Conservation (phyloP, 2,797 vertebrate genomes). For the Chelon auratus region DNA sequence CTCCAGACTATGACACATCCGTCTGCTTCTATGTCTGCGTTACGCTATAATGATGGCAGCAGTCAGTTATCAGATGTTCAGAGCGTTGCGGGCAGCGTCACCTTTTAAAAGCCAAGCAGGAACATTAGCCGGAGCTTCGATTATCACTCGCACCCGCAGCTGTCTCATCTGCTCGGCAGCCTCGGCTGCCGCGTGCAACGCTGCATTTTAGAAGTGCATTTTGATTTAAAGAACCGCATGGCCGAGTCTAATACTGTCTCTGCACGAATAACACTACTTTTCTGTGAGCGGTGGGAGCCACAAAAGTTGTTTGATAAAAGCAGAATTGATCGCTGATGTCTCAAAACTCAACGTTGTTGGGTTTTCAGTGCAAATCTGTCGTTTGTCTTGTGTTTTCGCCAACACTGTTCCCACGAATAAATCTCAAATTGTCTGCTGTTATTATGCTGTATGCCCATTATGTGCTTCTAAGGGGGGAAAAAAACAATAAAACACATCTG, state of each 20-base stretch:
- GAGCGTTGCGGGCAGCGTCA: conserved; percentile 25
- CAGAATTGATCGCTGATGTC: conserved; percentile 27
- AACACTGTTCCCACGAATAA: conserved; percentile 19
- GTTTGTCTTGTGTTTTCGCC: background rate
- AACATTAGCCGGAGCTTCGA: conserved; percentile 45
- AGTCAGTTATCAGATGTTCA: conserved; percentile 34
- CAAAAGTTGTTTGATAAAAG: conserved; percentile 20
- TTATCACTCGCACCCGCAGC: conserved; percentile 32
- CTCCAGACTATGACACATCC: conserved; percentile 9
- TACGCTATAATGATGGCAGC: conserved; percentile 33
- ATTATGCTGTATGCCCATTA: conserved; percentile 22
- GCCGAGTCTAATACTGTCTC: conserved; percentile 64
- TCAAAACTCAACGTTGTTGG: conserved; percentile 7
- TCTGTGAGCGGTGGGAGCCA: conserved; percentile 29
- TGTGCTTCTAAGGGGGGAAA: conserved; percentile 29
- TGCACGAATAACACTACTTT: conserved; percentile 46
- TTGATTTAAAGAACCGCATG: conserved; percentile 7
- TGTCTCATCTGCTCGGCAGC: conserved; percentile 33
- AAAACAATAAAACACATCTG: conserved; percentile 30
- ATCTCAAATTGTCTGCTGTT: conserved; percentile 20
- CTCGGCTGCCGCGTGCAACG: conserved; percentile 26
- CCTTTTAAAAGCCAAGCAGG: conserved; percentile 39
- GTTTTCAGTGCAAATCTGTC: conserved; percentile 42
- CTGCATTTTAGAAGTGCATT: conserved; percentile 22
- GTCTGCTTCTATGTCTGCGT: conserved; percentile 28